Percentiles rank a stretch among this genome's conserved stretches.
Conservation (phyloP, 2,797 vertebrate genomes). For the Pseudomugil gertrudae region DNA sequence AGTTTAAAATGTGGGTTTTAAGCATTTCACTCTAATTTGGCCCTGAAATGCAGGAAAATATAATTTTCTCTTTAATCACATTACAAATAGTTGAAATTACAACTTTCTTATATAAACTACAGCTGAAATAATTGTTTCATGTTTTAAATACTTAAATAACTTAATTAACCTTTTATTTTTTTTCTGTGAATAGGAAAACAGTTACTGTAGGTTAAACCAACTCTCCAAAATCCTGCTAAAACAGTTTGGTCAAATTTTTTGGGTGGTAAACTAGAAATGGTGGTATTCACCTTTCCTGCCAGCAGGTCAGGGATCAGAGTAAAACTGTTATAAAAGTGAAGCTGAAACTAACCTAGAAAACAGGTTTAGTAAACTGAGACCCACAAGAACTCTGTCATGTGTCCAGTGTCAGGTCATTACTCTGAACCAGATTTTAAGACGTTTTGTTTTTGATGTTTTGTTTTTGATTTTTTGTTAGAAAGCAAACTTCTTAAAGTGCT, state of each 20-base stretch:
- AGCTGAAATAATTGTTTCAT: not conserved
- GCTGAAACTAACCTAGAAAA: conserved; percentile 40
- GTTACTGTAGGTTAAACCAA: not conserved
- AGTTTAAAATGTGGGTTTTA: not conserved
- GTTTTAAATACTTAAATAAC: not conserved
- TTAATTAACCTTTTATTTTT: not conserved
- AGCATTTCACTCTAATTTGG: not conserved
- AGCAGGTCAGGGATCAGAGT: conserved; percentile 38
- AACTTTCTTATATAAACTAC: not conserved
- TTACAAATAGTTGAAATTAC: not conserved
- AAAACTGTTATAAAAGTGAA: conserved; percentile 52
- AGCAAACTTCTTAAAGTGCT: conserved; percentile 25
- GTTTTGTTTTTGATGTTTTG: conserved; percentile 35
- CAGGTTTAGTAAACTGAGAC: conserved; percentile 41
- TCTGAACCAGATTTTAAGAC: conserved; percentile 34
- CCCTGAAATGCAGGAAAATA: not conserved
- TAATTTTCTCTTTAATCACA: not conserved
- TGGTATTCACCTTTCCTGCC: conserved; percentile 16
- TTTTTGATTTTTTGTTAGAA: too few relatives aligned
- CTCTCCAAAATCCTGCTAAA: not conserved
- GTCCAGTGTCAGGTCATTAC: conserved; percentile 30
- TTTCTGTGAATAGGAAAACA: not conserved
- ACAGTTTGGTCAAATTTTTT: not conserved
- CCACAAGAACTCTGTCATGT: conserved; percentile 30
- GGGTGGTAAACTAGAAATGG: conserved; percentile 18